Evolutionary conservation across 2,888 invertebrate genomes (phyloP).

Genomic region (Drosophila koepferae): DNA sequence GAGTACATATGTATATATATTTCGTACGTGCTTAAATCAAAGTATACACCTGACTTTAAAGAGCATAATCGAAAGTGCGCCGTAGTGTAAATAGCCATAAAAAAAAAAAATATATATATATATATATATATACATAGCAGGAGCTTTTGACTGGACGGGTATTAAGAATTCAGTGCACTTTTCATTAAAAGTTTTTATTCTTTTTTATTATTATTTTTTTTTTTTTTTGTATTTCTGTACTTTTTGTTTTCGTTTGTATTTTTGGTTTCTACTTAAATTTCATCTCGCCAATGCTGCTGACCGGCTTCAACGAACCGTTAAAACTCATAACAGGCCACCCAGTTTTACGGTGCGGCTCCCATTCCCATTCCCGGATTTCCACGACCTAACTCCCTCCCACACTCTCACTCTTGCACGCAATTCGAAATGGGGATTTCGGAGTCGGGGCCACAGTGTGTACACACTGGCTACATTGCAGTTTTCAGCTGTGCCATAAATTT

Average conservation of each 20-base stretch:
- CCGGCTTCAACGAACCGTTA: constrained; percentile 48
- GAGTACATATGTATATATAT: background rate
- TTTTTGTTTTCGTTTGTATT: background rate
- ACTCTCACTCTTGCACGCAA: background rate
- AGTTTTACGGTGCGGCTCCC: constrained; percentile 29
- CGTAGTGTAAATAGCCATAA: constrained; percentile 21
- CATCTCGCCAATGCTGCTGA: constrained; percentile 23
- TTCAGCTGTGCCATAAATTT: constrained; percentile 77
- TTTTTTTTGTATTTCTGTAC: constrained; percentile 8
- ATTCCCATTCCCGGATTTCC: background rate
- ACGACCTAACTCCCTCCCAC: background rate
- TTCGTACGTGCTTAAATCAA: constrained; percentile 8
- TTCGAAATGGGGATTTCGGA: constrained; percentile 30
- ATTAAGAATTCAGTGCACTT: constrained; percentile 57
- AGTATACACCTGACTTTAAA: constrained; percentile 28
- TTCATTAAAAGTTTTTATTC: constrained; percentile 65
- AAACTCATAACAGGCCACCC: constrained; percentile 73
- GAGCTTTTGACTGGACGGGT: constrained; percentile 14
- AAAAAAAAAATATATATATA: background rate
- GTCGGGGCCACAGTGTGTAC: constrained; percentile 34
- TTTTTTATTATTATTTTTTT: too few relatives aligned
- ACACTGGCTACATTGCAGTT: constrained; percentile 65
- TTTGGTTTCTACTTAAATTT: constrained; percentile 62
- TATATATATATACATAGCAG: too few relatives aligned
- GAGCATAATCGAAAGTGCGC: constrained; percentile 24